Base-by-base conservation (phyloP, 1,140 invertebrate species). In the Callitettix versicolor region DNA sequence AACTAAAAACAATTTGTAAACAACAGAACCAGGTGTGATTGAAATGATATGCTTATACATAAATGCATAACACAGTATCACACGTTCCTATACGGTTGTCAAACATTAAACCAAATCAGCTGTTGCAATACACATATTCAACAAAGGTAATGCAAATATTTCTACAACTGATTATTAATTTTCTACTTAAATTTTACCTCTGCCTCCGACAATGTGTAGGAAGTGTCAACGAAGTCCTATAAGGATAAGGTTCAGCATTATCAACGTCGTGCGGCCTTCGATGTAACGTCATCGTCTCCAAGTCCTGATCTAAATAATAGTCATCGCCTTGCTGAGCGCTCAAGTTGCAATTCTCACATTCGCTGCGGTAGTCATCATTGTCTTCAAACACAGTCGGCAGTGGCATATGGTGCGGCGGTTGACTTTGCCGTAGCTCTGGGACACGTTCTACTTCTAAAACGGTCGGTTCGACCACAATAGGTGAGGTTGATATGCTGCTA, bases 261-360 rank as follows among this genome's bases (percentile, higher is more conserved):
- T 75, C 72, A 14, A 73, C 68, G 12, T 58, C 54, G 6, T 57
- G 65, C n/a, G 57, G 56, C 18, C 40, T 24, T 3, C 40, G 50
- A 24, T 41, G 50, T 20, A 84, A 66, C 6, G 82, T 84, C 82
- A 84, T 84, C 11, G 81, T 84, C 67, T 83, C 80, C 50, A 48
- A 71, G 72, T 82, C 79, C 41, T 79, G 76, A 64, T 79, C 71
- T 47, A 81, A 69, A 63, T 78, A 79, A 64, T 80, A 80, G 60
- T 77, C 73, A 53, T 81, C 80, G 55, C 80, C 80, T 41, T 55
- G 43, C 11, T 79, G 48, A 79, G 81, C 60, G 33, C 57, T 58
- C 40, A 62, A 46, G 67, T 87, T 86, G 69, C 85, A 88, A 70
- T 88, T 88, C 68, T 87, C 85, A 68, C 85, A 88, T 67, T 88